Conservation (phyloP, 2,888 invertebrate species). For the Volucella bombylans region DNA sequence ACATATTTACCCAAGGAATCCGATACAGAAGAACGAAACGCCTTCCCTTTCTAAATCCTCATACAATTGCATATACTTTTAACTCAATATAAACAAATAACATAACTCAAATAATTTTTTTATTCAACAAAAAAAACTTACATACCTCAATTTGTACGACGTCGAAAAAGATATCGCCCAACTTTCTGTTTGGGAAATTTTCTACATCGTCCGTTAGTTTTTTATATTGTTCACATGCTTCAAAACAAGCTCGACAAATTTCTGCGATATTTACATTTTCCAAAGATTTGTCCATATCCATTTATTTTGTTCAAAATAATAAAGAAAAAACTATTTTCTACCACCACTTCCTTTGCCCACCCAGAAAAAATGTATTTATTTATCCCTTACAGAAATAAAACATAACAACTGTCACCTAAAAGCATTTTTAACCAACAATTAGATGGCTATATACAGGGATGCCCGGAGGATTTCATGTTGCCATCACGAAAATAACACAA, state of each 20-base stretch:
- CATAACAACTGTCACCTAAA: constrained; percentile 7
- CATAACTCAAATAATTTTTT: not conserved
- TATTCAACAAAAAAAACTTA: constrained; percentile 9
- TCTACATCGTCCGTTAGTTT: constrained; percentile 44
- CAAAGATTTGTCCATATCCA: constrained; percentile 23
- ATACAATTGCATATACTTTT: too few relatives aligned
- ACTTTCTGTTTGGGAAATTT: constrained; percentile 26
- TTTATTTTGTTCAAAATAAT: constrained; percentile 15
- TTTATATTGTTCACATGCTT: constrained; percentile 61
- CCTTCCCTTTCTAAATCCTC: too few relatives aligned
- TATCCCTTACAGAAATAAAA: not conserved
- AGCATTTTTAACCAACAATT: not conserved
- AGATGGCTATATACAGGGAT: constrained; percentile 17
- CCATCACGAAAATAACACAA: too few relatives aligned
- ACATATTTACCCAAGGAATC: too few relatives aligned
- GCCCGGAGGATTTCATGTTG: not conserved
- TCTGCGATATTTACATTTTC: constrained; percentile 50
- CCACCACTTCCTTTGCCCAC: not conserved
- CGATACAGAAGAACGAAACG: too few relatives aligned
- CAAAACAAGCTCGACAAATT: constrained; percentile 61
- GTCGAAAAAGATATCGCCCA: constrained; percentile 65
- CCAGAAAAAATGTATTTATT: constrained; percentile 40
- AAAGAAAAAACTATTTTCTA: not conserved
- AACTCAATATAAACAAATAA: too few relatives aligned
- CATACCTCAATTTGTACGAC: constrained; percentile 67